phyloP scores from a whole-genome alignment of 1,140 invertebrate genomes.

The Coboldia fuscipes region DNA sequence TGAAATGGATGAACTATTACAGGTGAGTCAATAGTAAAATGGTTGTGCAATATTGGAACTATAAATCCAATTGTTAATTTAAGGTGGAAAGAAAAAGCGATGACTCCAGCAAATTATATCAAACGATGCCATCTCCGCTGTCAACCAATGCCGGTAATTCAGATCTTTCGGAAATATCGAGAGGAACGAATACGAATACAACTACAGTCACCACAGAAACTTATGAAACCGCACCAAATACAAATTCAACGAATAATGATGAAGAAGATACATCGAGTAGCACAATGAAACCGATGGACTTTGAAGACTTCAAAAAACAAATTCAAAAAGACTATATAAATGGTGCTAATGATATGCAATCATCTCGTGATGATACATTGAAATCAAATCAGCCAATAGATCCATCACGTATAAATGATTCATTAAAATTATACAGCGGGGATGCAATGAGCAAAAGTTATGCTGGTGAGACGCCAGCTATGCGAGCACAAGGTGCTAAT shows the following conservation, averaged over 20 bases:
- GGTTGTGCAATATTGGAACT: no score
- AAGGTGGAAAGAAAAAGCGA: constrained; percentile 39
- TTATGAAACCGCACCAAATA: constrained; percentile 6
- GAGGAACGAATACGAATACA: constrained; percentile 3
- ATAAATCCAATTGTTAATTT: constrained; percentile 6
- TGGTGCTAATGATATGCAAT: constrained; percentile 17
- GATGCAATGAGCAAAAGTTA: constrained; percentile 22
- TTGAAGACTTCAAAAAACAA: constrained; percentile 19
- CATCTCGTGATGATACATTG: constrained; percentile 18
- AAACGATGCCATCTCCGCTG: constrained; percentile 45
- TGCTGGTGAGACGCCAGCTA: constrained; percentile 14
- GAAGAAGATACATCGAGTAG: constrained; percentile 1
- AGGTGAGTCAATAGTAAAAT: no score
- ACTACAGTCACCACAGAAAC: constrained; percentile 6
- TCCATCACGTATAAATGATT: constrained; percentile 23
- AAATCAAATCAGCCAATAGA: constrained; percentile 24
- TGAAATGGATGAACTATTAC: constrained; percentile 37
- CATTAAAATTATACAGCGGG: constrained; percentile 21
- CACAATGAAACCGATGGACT: constrained; percentile 19
- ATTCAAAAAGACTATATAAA: constrained; percentile 18
- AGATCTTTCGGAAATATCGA: constrained; percentile 12
- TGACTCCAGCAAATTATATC: constrained; percentile 40
- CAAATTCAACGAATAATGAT: background rate
- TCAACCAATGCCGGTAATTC: constrained; percentile 28
- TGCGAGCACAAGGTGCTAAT: constrained; percentile 8